Evolutionary conservation across 2,888 invertebrate genomes (phyloP), one percentile per base, ranked within the genome.

Genomic region (Rhingia rostrata): DNA sequence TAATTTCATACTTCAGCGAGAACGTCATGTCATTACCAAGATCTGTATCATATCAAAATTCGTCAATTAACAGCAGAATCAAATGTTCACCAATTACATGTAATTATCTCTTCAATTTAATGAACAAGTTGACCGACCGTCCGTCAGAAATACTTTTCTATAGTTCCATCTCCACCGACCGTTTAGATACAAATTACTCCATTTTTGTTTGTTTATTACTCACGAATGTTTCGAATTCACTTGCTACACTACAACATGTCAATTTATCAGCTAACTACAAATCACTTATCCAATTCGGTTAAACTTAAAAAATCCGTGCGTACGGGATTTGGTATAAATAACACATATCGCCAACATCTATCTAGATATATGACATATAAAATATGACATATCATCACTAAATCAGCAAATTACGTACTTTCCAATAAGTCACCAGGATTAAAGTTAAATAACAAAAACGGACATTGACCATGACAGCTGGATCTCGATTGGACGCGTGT

Each of bases 51-150:
- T 22, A 22, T 22, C 22, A 22, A 22, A 22, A 22, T 22, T 22
- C 22, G 22, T 22, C 22, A 22, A 22, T 22, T 22, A 22, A 22
- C 22, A 22, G 22, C 47, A n/a, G 22, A 30, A 53, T 43, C 3
- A 67, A 33, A 39, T 6, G 41, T 22, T 22, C 49, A 14, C 32
- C 33, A 61, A 63, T 54, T 39, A 39, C 10, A n/a, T 45, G 4
- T 33, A 73, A 63, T 73, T 63, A 63, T 37, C 73, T 7, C 43
- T 53, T 72, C 72, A 63, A 45, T 37, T 61, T 61, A 35, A 53
- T 35, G 22, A n/a, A 53, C 53, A 43, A 10, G 9, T 45, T 60
- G 45, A 30, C 32, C 61, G 35, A 30, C 32, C 61, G 35, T 37
- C 14, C 63, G 54, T 30, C 51, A 22, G 43, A 72, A 72, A 41